These are phyloP conservation scores for Pentamera pediparva DNA, from an alignment of 53 echinoderm and acorn worm species.

Conservation along the genomic window DNA sequence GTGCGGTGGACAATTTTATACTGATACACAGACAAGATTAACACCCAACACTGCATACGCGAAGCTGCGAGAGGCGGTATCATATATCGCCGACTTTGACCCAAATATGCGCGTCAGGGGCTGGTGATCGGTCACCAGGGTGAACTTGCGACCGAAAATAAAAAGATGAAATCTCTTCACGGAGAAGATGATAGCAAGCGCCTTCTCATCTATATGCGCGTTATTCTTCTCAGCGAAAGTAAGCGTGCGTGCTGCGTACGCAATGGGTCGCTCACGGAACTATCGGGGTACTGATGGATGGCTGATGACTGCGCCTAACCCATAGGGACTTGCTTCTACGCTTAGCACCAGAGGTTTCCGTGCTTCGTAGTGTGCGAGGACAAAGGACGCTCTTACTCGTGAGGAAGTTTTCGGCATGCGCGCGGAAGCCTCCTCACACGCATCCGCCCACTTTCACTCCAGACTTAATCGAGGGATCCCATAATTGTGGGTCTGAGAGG, in stretches of 20 bases:
- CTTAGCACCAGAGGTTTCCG: slow-evolving; percentile 19
- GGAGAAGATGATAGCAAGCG: slow-evolving; percentile 20
- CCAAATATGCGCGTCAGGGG: slow-evolving; percentile 36
- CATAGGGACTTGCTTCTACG: slow-evolving; percentile 41
- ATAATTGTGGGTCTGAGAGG: no score
- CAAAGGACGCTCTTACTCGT: no score
- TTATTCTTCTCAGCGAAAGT: slow-evolving; percentile 18
- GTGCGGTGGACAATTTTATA: slow-evolving; percentile 8
- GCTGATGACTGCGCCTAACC: slow-evolving; percentile 34
- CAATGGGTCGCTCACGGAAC: no score
- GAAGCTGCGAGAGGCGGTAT: slow-evolving; percentile 11
- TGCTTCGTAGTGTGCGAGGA: slow-evolving; percentile 15
- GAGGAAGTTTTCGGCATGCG: slow-evolving; percentile 28
- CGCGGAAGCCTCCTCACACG: slow-evolving; percentile 15
- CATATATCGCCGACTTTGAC: slow-evolving; percentile 8
- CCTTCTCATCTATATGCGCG: slow-evolving; percentile 21
- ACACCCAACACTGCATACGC: slow-evolving; percentile 15
- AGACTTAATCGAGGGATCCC: no score
- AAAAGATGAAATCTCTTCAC: slow-evolving; percentile 44
- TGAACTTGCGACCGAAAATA: slow-evolving; percentile 15
- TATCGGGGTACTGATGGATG: no score
- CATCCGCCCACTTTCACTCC: no score
- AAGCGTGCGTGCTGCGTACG: slow-evolving; percentile 28
- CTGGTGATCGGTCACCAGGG: slow-evolving; percentile 48
- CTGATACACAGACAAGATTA: slow-evolving; percentile 2